Base-by-base conservation (phyloP, 2,888 invertebrate species). In the Eucriotettix oculatus region DNA sequence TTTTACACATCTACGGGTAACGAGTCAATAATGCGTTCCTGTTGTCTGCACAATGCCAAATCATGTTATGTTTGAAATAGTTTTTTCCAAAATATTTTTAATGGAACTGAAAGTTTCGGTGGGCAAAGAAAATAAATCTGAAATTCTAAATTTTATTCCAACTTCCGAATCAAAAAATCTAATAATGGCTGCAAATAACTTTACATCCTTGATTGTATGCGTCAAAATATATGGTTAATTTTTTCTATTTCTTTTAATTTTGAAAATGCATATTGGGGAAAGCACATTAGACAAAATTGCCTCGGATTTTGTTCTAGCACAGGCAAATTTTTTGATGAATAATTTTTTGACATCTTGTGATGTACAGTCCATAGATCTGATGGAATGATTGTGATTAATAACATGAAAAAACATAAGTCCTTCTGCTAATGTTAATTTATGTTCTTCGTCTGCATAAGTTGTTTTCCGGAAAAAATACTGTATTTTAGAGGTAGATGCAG, bases 1-100 rank as follows among this genome's bases (percentile, higher is more conserved):
- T 53, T 60, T 65, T 71, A 68, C 54, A 70, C 60, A 59, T 70
- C 70, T 60, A 71, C 57, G 11, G 69, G 67, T 42, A 71, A 58
- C 42, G 60, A 58, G 63, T 70, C 69, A 42, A 66, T 65, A 57
- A 68, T n/a, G n/a, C n/a, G 68, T 44, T 63, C 66, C 64, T 69
- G 67, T 44, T 11, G 10, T 44, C 10, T 44, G 44, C 14, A 14
- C 44, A 14, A 11, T 44, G 44, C 44, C 10, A 44, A 44, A 44
- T 14, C 44, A 44, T n/a, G n/a, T n/a, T n/a, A n/a, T n/a, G n/a
- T n/a, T n/a, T n/a, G n/a, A n/a, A n/a, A n/a, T n/a, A n/a, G n/a
- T n/a, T n/a, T n/a, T n/a, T n/a, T n/a, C n/a, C n/a, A n/a, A n/a
- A n/a, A n/a, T n/a, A n/a, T n/a, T n/a, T n/a, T n/a, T n/a, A n/a